Evolutionary conservation across 64 coral and sea anemone genomes (phyloP).

Genomic region (Montipora cactus): DNA sequence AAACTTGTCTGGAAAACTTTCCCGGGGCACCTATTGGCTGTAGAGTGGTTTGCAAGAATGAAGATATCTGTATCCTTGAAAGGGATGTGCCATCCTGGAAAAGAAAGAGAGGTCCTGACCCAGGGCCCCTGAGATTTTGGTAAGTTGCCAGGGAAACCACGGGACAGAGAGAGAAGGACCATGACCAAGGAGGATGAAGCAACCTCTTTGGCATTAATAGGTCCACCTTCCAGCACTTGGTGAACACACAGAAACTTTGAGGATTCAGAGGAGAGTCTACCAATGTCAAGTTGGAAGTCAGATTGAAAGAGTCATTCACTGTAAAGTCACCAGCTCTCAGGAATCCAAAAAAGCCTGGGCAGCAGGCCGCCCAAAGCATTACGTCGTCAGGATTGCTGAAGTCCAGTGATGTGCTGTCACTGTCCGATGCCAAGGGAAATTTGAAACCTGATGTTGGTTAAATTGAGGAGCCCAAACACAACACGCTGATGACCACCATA

Average conservation of each 20-base stretch:
- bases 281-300: neutral
- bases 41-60: too few species aligned
- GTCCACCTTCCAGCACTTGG: slow-evolving; percentile 15
- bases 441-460: neutral
- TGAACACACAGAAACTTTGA: neutral
- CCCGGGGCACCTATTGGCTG: too few species aligned
- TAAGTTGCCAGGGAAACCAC: neutral
- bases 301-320: neutral
- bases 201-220: neutral
- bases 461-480: too few species aligned
- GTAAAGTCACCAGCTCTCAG: neutral
- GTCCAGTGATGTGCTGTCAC: neutral
- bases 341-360: neutral
- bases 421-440: neutral
- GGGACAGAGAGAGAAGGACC: neutral
- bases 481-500: too few species aligned
- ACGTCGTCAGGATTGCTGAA: neutral
- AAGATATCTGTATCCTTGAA: too few species aligned
- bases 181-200: neutral
- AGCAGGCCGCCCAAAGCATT: slow-evolving; percentile 43
- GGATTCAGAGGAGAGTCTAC: neutral
- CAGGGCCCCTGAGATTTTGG: too few species aligned
- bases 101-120: too few species aligned
- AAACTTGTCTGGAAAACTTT: too few species aligned
- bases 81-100: too few species aligned